A percentile compares a stretch with the other conserved stretches of the same genome.
Conservation (phyloP, 2,113 vertebrate genomes). For the Phaetusa simplex region DNA sequence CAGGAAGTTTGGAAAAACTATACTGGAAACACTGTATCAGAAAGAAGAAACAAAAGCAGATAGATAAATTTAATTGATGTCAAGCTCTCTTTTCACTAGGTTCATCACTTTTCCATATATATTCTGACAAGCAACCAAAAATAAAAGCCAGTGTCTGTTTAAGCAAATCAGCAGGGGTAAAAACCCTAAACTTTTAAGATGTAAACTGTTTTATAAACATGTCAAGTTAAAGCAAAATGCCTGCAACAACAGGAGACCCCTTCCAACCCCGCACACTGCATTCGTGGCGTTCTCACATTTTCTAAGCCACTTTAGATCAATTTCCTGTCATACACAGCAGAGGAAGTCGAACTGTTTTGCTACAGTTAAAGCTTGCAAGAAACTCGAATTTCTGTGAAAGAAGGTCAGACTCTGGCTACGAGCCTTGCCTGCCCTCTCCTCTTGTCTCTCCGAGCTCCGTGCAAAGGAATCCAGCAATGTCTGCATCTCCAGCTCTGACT, state of each 20-base stretch:
- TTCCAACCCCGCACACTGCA: background rate
- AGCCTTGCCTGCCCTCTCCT: background rate
- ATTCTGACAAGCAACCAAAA: constrained; percentile 58
- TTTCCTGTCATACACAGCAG: background rate
- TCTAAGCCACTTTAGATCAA: background rate
- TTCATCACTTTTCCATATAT: constrained; percentile 52
- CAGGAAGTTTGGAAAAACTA: constrained; percentile 34
- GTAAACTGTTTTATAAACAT: constrained; percentile 68
- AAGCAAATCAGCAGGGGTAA: constrained; percentile 53
- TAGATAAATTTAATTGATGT: constrained; percentile 58
- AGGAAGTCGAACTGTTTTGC: background rate
- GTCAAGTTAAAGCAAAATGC: constrained; percentile 50
- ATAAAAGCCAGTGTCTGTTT: constrained; percentile 36
- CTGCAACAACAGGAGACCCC: constrained; percentile 29
- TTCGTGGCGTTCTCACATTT: background rate
- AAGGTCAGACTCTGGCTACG: background rate
- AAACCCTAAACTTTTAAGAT: constrained; percentile 45
- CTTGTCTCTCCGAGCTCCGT: background rate
- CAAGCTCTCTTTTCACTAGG: constrained; percentile 42
- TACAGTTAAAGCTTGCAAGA: background rate
- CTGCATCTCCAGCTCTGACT: background rate
- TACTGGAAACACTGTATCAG: background rate
- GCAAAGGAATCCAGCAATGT: background rate
- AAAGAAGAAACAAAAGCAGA: constrained; percentile 48
- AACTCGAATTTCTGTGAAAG: background rate